These are phyloP conservation scores for Temnothorax unifasciatus DNA, from an alignment of 2,888 invertebrate genomes.

Conservation along the genomic window DNA sequence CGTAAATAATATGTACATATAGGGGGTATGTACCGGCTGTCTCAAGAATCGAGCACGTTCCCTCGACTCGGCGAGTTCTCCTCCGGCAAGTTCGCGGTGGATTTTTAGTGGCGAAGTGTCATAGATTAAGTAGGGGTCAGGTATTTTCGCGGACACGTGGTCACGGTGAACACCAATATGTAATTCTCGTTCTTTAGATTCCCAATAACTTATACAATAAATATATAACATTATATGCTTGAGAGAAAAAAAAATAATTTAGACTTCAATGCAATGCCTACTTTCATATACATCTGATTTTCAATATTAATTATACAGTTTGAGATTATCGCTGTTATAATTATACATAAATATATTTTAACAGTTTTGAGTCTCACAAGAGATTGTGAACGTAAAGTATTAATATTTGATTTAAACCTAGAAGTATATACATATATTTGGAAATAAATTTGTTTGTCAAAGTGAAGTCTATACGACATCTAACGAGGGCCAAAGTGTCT, in stretches of 20 bases:
- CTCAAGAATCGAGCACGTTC: constrained; percentile 31
- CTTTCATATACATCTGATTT: not conserved
- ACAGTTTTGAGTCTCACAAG: not conserved
- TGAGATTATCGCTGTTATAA: not conserved
- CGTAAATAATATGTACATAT: constrained; percentile 18
- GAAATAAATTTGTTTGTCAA: not conserved
- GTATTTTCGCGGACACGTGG: not conserved
- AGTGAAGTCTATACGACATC: not conserved
- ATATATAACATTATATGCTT: not conserved
- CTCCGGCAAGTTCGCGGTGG: constrained; percentile 1
- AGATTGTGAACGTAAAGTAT: not conserved
- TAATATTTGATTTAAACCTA: not conserved
- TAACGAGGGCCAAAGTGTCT: not conserved
- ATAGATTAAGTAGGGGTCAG: not conserved
- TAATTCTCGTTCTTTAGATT: not conserved
- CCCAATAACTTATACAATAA: not conserved
- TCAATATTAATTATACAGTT: not conserved
- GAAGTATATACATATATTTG: not conserved
- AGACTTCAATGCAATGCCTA: not conserved
- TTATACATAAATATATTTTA: not conserved
- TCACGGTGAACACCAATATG: not conserved
- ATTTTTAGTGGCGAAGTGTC: constrained; percentile 14
- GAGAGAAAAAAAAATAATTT: not conserved
- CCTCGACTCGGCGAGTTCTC: constrained; percentile 1
- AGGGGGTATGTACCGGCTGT: constrained; percentile 27